Evolutionary conservation across 2,888 invertebrate species (phyloP).

Genomic region (Perizoma flavofasciatum): DNA sequence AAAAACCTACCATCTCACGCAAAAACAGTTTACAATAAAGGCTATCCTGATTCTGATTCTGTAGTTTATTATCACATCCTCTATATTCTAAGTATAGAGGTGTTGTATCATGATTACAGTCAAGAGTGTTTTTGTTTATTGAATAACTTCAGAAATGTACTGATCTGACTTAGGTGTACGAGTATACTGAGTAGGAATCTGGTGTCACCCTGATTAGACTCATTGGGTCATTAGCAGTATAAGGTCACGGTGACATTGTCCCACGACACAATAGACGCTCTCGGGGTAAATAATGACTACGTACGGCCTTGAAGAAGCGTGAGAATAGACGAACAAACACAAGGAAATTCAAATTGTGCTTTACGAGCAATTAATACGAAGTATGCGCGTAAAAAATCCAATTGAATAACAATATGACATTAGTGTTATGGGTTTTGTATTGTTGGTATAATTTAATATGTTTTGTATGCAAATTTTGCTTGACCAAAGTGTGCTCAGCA

Average conservation of each 20-base stretch:
- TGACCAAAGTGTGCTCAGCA: neutral
- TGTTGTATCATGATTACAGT: no score
- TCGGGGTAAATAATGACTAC: constrained; percentile 17
- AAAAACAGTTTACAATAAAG: no score
- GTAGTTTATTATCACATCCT: no score
- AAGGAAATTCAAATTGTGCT: constrained; percentile 34
- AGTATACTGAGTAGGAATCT: neutral
- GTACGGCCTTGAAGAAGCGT: constrained; percentile 40
- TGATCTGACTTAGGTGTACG: no score
- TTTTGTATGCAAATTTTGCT: constrained; percentile 12
- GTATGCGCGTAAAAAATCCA: constrained; percentile 24
- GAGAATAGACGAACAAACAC: constrained; percentile 31
- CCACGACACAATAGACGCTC: constrained; percentile 24
- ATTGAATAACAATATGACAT: constrained; percentile 27
- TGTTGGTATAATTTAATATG: constrained; percentile 16
- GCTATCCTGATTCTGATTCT: no score
- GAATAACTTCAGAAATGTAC: no score
- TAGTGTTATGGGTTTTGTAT: constrained; percentile 16
- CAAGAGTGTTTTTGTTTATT: no score
- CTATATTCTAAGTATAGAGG: no score
- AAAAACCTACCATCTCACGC: no score
- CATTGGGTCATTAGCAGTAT: constrained; percentile 19
- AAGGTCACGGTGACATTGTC: constrained; percentile 26
- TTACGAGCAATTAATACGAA: constrained; percentile 33
- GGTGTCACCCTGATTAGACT: constrained; percentile 8